Evolutionary conservation across 2,888 invertebrate genomes (phyloP), one percentile per base, ranked within the genome.

Genomic region (Hirtodrosophila histrioides): DNA sequence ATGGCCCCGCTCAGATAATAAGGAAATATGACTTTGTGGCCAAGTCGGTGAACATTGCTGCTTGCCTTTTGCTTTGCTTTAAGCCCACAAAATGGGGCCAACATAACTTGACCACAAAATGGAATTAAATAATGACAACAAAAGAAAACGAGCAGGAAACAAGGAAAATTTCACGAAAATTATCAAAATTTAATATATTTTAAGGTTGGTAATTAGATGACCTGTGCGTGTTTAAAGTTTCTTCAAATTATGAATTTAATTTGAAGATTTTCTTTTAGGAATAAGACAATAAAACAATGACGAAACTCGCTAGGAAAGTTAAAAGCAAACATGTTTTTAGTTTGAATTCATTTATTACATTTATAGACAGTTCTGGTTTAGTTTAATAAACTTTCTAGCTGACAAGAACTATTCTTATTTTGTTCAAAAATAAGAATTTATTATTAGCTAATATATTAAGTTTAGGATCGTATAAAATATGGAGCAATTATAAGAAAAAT

Each of bases 21-120:
- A 82, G 82, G 64, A 82, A 82, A 87, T 82, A 86, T 82, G 82
- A 82, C 69, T 82, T 82, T 86, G 60, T 63, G 69, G 57, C 54
- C 56, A 58, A 48, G 43, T 45, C 57, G 29, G 57, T 55, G 63
- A 55, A 45, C 53, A 65, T 45, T 57, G 69, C 36, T 37, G 69
- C 27, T 27, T 27, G 39, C 17, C 10, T 17, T 45, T 54, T 53
- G 67, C 57, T 3, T 29, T 23, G 46, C 71, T 75, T 75, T 60
- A 75, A 75, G 64, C 73, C 49, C 39, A 48, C 66, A 65, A 70
- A 64, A 56, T 69, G 61, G 56, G 40, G 33, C 36, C 48, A 35
- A 33, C 50, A 45, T 40, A 37, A 29, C 41, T 33, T 55, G 48
- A 36, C 23, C 40, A 63, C 33, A 43, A 58, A 57, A 29, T 44